Evolutionary conservation across 2,113 vertebrate genomes (phyloP).

Genomic region (Heptranchias perlo): DNA sequence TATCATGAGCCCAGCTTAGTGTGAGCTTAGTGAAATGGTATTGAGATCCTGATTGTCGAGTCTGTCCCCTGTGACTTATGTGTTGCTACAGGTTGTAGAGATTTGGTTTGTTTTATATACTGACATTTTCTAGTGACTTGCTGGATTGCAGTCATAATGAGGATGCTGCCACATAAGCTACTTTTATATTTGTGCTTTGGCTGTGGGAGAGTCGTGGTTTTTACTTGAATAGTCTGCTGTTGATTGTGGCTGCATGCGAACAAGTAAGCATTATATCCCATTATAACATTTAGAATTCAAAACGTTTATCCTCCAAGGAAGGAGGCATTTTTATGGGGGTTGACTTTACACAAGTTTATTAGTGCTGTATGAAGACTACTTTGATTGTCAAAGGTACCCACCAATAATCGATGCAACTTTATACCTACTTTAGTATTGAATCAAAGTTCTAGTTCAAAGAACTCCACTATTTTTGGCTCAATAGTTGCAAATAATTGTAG

Average conservation of each 20-base stretch:
- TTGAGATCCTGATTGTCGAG: not conserved
- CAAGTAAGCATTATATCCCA: not conserved
- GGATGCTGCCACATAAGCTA: not conserved
- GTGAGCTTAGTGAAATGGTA: not conserved
- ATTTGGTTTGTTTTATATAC: not conserved
- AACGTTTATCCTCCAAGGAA: too few species aligned
- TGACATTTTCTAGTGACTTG: not conserved
- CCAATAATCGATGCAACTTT: not conserved
- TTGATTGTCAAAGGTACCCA: not conserved
- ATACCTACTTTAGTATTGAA: not conserved
- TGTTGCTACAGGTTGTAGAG: not conserved
- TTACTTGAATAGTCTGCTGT: not conserved
- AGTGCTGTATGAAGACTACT: not conserved
- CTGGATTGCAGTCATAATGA: not conserved
- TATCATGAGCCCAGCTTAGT: not conserved
- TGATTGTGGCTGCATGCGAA: not conserved
- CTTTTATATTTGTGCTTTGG: not conserved
- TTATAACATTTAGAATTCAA: not conserved
- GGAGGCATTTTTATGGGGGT: not conserved
- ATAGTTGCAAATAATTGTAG: conserved; percentile 21
- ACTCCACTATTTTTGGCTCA: not conserved
- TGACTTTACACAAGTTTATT: not conserved
- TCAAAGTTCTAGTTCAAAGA: not conserved
- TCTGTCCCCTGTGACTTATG: not conserved
- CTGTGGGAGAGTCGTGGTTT: not conserved